Percentiles rank a stretch among this genome's conserved stretches.
Evolutionary conservation across 2,888 invertebrate genomes (phyloP).

Genomic region (Xestia sexstrigata): DNA sequence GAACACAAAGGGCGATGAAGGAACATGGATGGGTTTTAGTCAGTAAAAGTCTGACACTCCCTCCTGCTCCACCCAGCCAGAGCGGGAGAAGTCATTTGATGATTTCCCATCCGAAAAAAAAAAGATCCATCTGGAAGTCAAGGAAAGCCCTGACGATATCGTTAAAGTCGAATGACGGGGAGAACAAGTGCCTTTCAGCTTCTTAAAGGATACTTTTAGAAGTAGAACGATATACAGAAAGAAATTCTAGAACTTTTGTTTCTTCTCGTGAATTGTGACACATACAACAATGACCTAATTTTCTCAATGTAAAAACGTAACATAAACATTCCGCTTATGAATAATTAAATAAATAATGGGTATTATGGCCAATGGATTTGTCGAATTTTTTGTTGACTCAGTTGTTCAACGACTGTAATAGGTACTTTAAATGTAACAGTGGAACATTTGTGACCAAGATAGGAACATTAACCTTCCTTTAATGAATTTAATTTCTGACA

Average conservation of each 20-base stretch:
- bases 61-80: no score
- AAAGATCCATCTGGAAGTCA: background rate
- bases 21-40: no score
- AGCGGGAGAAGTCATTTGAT: no score
- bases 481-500: background rate
- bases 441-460: background rate
- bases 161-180: no score
- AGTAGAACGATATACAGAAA: background rate
- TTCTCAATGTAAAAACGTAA: background rate
- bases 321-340: background rate
- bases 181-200: no score
- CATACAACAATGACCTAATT: background rate
- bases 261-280: background rate
- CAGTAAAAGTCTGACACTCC: no score
- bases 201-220: background rate
- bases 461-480: background rate
- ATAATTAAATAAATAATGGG: slow-evolving; percentile 8
- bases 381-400: slow-evolving; percentile 26
- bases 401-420: slow-evolving; percentile 1
- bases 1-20: no score
- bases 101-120: no score
- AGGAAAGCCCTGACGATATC: background rate
- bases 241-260: background rate
- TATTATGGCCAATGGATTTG: background rate
- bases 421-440: background rate